These are phyloP conservation scores for Henricia sp. DNA, from an alignment of 53 echinoderm and acorn worm genomes.

Conservation along the genomic window DNA sequence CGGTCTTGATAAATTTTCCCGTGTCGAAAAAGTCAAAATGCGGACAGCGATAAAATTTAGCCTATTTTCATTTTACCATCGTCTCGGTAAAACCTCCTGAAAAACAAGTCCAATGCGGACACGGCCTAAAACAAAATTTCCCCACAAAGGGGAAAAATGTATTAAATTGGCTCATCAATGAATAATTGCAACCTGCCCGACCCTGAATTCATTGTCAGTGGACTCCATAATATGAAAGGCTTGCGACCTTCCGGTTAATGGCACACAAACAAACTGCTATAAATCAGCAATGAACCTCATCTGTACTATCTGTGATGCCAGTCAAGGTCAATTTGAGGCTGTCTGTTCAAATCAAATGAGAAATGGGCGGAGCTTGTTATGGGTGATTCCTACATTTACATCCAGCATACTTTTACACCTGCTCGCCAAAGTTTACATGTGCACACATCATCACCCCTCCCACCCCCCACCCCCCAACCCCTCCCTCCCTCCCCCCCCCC, in stretches of 20 bases:
- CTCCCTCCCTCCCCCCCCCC: too few relatives aligned
- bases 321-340: constrained; percentile 32
- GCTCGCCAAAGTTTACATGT: too few relatives aligned
- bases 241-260: not conserved
- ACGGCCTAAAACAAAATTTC: not conserved
- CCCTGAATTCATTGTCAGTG: constrained; percentile 46
- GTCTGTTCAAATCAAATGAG: not conserved
- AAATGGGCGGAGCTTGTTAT: not conserved
- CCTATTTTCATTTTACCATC: too few relatives aligned
- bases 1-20: too few relatives aligned
- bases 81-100: not conserved
- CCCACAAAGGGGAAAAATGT: not conserved
- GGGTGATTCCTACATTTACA: too few relatives aligned
- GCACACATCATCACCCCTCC: too few relatives aligned
- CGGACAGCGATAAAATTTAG: too few relatives aligned
- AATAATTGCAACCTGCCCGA: constrained; percentile 19
- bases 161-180: constrained; percentile 43
- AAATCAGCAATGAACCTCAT: constrained; percentile 38
- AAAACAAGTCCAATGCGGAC: not conserved
- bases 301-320: constrained; percentile 38
- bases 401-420: too few relatives aligned
- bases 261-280: constrained; percentile 1
- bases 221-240: constrained; percentile 1
- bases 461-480: too few relatives aligned
- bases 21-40: too few relatives aligned